phyloP scores from a whole-genome alignment of 2,797 vertebrate species.

The Channallabes apus region DNA sequence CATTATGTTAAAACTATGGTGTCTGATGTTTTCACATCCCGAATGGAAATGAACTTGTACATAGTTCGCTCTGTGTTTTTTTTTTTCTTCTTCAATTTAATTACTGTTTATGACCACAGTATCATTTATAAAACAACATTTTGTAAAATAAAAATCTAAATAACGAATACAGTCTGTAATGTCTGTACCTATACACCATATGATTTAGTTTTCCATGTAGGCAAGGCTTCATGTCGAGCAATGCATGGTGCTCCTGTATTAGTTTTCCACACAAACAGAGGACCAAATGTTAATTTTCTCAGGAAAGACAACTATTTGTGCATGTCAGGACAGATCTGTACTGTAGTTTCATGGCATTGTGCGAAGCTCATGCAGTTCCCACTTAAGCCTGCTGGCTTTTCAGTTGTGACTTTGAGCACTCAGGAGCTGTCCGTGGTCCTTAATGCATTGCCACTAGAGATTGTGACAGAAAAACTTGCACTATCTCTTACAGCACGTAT shows the following conservation, averaged over 20 bases:
- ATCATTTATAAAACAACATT: background rate
- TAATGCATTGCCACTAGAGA: conserved; percentile 27
- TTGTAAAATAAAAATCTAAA: conserved; percentile 4
- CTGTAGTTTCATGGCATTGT: background rate
- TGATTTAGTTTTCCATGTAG: conserved; percentile 16
- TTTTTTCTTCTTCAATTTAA: background rate
- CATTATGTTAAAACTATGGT: conserved; percentile 26
- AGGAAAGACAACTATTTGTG: conserved; percentile 32
- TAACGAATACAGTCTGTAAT: background rate
- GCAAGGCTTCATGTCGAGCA: conserved; percentile 14
- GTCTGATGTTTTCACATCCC: background rate
- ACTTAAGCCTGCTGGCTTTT: conserved; percentile 6
- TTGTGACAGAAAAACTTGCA: conserved; percentile 14
- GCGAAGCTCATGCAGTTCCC: background rate
- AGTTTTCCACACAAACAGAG: conserved; percentile 50
- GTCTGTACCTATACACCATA: background rate
- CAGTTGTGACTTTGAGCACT: background rate
- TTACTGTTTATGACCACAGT: background rate
- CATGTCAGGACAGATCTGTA: conserved; percentile 7
- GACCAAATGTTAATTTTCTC: conserved; percentile 40
- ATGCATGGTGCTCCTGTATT: conserved; percentile 27
- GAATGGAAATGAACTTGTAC: background rate
- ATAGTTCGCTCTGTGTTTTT: background rate
- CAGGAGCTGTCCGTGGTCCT: conserved; percentile 49
- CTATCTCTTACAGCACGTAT: conserved; percentile 27